Conservation (phyloP, 2,113 vertebrate genomes). For the Sorex araneus region DNA sequence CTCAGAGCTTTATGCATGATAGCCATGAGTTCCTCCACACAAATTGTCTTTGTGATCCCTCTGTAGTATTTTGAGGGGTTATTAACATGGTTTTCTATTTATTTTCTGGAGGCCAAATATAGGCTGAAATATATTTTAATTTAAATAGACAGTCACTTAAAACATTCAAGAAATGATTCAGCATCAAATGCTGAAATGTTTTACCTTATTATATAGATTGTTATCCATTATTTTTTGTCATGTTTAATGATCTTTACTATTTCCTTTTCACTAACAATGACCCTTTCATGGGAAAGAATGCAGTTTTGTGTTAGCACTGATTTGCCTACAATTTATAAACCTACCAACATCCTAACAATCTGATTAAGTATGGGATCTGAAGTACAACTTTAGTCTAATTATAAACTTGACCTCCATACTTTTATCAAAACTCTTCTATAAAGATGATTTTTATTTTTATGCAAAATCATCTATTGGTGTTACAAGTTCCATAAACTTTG, state of each 20-base stretch:
- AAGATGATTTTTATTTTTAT: constrained; percentile 65
- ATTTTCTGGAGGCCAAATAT: constrained; percentile 33
- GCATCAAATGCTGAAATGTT: constrained; percentile 51
- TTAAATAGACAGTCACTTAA: constrained; percentile 55
- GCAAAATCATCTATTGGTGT: constrained; percentile 44
- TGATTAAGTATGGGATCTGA: constrained; percentile 8
- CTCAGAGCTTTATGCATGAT: too few relatives aligned
- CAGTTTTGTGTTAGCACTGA: constrained; percentile 5
- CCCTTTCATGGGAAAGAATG: constrained; percentile 30
- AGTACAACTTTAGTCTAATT: constrained; percentile 55
- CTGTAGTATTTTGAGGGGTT: constrained; percentile 50
- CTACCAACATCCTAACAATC: constrained; percentile 50
- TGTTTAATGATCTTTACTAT: constrained; percentile 59
- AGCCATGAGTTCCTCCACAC: too few relatives aligned
- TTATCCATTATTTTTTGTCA: constrained; percentile 57
- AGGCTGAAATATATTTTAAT: constrained; percentile 58
- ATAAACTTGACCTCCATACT: constrained; percentile 47
- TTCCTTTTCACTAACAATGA: constrained; percentile 31
- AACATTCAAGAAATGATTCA: constrained; percentile 65
- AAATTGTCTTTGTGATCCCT: neutral
- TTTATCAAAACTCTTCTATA: constrained; percentile 68
- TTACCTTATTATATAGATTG: neutral
- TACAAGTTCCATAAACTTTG: constrained; percentile 61
- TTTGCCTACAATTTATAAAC: constrained; percentile 53
- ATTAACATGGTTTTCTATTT: constrained; percentile 60